Base-by-base conservation (phyloP, 2,113 vertebrate genomes). In the Nyctereutes procyonoides region DNA sequence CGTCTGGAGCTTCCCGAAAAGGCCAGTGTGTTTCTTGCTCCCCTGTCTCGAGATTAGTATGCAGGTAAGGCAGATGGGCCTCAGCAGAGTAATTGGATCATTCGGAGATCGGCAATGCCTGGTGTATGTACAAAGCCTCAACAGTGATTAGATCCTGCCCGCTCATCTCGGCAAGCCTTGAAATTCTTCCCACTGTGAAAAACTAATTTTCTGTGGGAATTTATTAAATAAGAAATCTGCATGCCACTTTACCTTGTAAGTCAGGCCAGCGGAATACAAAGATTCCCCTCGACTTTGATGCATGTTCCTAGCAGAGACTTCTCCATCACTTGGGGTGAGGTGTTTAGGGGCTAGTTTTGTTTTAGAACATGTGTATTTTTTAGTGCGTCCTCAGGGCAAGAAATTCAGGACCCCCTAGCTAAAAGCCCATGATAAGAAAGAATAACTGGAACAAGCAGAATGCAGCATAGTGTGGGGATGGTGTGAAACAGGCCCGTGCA, bases 121-220 rank as follows among this genome's bases (percentile, higher is more conserved):
- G 98, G 98, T 99, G 99, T 99, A 99, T 98, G 98, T 99, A 99
- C 98, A 99, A 99, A 99, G 99, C 98, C 98, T 97, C 98, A 98
- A 96, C 98, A 98, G 98, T 99, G 99, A 99, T 99, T 99, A 99
- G 99, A 99, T 99, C 98, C 99, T 98, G 99, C 98, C 98, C 97
- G 98, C 98, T 99, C 98, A 98, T 98, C 97, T 98, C 95, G 2
- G 99, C 98, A 98, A 99, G 99, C 98, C 99, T 99, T 98, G 99
- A 99, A 99, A 99, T 99, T 99, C 98, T 99, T 98, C 99, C 99
- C 98, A 99, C 99, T 99, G 99, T 98, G 99, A 99, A 99, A 99
- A 99, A 99, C 99, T 99, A 99, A 99, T 99, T 99, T 99, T 99
- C 99, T 98, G 98, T 99, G 98, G 98, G 99, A 99, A 99, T 99